Evolutionary conservation across 2,888 invertebrate species (phyloP).

Genomic region (Gastrophysa polygoni): DNA sequence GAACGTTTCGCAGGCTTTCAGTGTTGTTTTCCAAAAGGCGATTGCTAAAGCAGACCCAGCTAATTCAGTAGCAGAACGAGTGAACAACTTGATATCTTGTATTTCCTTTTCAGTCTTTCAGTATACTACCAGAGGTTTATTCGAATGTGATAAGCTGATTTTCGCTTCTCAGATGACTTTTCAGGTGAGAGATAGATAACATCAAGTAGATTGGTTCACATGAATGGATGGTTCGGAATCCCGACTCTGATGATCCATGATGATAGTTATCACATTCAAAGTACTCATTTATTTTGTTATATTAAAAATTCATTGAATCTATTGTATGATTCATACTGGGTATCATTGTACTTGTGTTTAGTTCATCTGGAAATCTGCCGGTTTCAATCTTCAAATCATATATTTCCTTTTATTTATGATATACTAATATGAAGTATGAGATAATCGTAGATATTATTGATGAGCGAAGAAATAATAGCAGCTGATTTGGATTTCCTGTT

Average conservation of each 20-base stretch:
- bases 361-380: no score
- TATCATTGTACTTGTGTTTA: no score
- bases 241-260: no score
- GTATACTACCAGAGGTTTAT: slow-evolving; percentile 92
- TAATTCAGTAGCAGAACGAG: slow-evolving; percentile 77
- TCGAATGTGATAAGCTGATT: slow-evolving; percentile 95
- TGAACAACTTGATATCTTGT: slow-evolving; percentile 89
- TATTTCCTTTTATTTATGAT: no score
- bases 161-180: slow-evolving; percentile 97
- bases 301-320: no score
- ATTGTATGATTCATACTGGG: no score
- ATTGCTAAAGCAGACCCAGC: slow-evolving; percentile 87
- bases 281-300: no score
- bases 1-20: slow-evolving; percentile 79
- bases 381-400: no score
- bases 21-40: slow-evolving; percentile 97
- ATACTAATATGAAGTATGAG: slow-evolving; percentile 2
- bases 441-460: slow-evolving; percentile 73
- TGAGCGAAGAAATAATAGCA: slow-evolving; percentile 84
- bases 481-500: slow-evolving; percentile 90
- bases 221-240: no score
- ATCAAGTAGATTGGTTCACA: no score
- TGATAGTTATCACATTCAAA: no score
- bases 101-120: slow-evolving; percentile 94
- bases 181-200: no score